Percentiles rank a stretch among this genome's conserved stretches.
Conservation (phyloP, 2,113 vertebrate genomes). For the Callithrix jacchus region DNA sequence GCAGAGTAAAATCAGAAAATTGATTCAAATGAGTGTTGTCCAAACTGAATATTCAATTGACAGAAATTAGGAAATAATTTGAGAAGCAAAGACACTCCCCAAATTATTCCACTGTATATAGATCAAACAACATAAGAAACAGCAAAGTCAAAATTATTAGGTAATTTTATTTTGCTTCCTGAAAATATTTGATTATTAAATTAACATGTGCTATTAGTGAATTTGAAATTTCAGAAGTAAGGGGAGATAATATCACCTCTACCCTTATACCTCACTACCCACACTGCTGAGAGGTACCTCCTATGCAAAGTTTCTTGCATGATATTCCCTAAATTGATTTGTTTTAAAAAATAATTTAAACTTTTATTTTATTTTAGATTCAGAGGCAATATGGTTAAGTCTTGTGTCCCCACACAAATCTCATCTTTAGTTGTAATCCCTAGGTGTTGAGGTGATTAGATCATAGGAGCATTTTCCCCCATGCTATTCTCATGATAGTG, state of each 20-base stretch:
- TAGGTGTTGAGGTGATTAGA: too few relatives aligned
- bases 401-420: too few relatives aligned
- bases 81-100: background rate
- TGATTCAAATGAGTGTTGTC: background rate
- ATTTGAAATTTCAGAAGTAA: background rate
- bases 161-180: background rate
- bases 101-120: background rate
- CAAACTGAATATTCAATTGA: background rate
- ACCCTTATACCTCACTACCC: background rate
- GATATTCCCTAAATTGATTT: background rate
- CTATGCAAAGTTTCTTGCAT: background rate
- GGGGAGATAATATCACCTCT: background rate
- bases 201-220: background rate
- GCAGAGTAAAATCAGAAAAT: background rate
- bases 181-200: background rate
- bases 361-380: too few relatives aligned
- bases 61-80: background rate
- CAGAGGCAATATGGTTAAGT: too few relatives aligned
- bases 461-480: too few relatives aligned
- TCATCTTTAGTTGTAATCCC: too few relatives aligned
- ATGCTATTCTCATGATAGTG: too few relatives aligned
- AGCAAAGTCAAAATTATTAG: background rate
- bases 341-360: too few relatives aligned
- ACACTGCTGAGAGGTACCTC: background rate
- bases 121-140: background rate